A percentile compares a stretch with the other conserved stretches of the same genome.
Evolutionary conservation across 2,888 invertebrate genomes (phyloP).

Genomic region (Amiota minor): DNA sequence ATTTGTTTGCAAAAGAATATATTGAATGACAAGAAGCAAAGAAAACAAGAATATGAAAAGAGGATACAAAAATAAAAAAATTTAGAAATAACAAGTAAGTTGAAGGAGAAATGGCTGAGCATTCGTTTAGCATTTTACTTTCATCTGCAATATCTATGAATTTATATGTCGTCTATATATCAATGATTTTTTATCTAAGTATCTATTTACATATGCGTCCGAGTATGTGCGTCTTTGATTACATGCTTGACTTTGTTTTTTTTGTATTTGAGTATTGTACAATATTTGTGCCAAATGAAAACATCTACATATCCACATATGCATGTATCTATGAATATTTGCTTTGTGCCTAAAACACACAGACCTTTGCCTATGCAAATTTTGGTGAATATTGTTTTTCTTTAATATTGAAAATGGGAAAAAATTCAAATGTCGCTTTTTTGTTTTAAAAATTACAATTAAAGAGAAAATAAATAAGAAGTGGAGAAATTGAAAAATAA

Average conservation of each 20-base stretch:
- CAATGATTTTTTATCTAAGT: not conserved
- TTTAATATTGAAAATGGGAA: not conserved
- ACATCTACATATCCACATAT: not conserved
- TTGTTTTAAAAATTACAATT: too few relatives aligned
- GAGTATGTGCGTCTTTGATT: constrained; percentile 11
- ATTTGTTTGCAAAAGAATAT: constrained; percentile 15
- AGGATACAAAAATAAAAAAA: not conserved
- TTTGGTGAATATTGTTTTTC: constrained; percentile 3
- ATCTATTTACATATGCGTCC: not conserved
- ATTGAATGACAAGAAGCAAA: constrained; percentile 21
- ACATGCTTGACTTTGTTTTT: constrained; percentile 16
- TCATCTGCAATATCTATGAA: not conserved
- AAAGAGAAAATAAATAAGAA: too few relatives aligned
- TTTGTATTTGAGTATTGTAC: not conserved
- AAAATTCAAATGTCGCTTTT: too few relatives aligned
- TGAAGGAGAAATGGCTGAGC: not conserved
- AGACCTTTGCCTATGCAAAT: constrained; percentile 12
- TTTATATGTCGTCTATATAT: not conserved
- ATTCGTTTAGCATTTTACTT: not conserved
- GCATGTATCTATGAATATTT: not conserved
- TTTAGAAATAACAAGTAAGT: not conserved
- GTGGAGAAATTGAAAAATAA: too few relatives aligned
- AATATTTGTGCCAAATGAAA: not conserved
- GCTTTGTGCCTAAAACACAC: not conserved
- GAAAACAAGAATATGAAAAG: not conserved